These are phyloP conservation scores for Papilio glaucus DNA, from an alignment of 1,140 invertebrate species.

Conservation along the genomic window DNA sequence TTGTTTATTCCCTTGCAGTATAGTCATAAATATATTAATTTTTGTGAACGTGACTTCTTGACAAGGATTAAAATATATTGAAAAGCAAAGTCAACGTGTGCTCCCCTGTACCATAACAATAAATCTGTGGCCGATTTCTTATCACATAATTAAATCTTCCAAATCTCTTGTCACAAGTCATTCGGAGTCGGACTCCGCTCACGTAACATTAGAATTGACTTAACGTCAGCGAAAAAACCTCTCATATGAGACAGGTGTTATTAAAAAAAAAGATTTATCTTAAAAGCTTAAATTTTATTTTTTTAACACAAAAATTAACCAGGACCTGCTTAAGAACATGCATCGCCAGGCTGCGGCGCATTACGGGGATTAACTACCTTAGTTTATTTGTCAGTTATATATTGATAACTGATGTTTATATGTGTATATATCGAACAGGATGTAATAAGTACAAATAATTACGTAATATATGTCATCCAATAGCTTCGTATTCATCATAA, in stretches of 20 bases:
- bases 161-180: not conserved
- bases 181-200: too few species aligned
- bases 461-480: slow-evolving; percentile 19
- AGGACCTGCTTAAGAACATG: too few species aligned
- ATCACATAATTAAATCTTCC: not conserved
- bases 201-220: not conserved
- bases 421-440: slow-evolving; percentile 13
- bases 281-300: too few species aligned
- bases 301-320: too few species aligned
- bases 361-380: not conserved
- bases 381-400: not conserved
- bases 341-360: too few species aligned
- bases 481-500: not conserved
- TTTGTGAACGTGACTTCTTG: too few species aligned
- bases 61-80: too few species aligned
- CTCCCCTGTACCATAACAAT: not conserved
- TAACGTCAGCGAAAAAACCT: slow-evolving; percentile 1
- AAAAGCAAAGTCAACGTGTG: too few species aligned
- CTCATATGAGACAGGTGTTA: not conserved
- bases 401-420: not conserved
- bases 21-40: too few species aligned
- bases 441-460: not conserved
- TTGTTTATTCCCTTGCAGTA: too few species aligned
- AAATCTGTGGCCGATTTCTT: not conserved
- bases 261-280: too few species aligned